A percentile compares a stretch with the other conserved stretches of the same genome.
These are phyloP conservation scores for Euwallacea similis DNA, from an alignment of 1,140 invertebrate species.

Conservation along the genomic window DNA sequence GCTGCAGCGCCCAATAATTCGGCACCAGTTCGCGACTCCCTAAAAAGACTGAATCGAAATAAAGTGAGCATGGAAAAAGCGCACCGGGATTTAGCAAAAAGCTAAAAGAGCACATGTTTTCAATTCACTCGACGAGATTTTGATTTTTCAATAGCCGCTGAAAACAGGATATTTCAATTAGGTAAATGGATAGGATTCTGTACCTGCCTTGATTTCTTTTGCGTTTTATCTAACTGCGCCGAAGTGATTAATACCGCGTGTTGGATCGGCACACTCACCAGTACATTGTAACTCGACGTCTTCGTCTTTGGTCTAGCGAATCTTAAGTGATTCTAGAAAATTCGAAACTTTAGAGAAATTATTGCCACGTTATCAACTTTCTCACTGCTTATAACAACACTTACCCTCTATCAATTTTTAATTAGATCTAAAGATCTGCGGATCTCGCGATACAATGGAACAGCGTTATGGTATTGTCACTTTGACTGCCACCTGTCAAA, in stretches of 20 bases:
- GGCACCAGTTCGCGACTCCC: slow-evolving; percentile 7
- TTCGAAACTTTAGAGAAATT: too few species aligned
- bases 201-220: too few species aligned
- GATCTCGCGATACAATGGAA: background rate
- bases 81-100: slow-evolving; percentile 26
- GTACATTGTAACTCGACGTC: too few species aligned
- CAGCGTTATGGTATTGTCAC: background rate
- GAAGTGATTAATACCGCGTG: too few species aligned
- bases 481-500: slow-evolving; percentile 10
- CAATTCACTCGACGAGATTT: slow-evolving; percentile 46
- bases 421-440: slow-evolving; percentile 3
- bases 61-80: slow-evolving; percentile 33
- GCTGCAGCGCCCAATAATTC: slow-evolving; percentile 27
- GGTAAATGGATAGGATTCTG: slow-evolving; percentile 47
- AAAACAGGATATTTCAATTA: slow-evolving; percentile 52
- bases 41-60: slow-evolving; percentile 31
- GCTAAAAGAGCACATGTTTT: slow-evolving; percentile 47
- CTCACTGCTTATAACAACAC: too few species aligned
- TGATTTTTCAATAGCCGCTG: slow-evolving; percentile 49
- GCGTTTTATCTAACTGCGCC: too few species aligned
- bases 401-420: background rate
- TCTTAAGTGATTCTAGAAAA: too few species aligned
- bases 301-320: too few species aligned
- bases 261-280: too few species aligned
- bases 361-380: too few species aligned